phyloP scores from a whole-genome alignment of 2,888 invertebrate genomes.

The Hetaerina titia region DNA sequence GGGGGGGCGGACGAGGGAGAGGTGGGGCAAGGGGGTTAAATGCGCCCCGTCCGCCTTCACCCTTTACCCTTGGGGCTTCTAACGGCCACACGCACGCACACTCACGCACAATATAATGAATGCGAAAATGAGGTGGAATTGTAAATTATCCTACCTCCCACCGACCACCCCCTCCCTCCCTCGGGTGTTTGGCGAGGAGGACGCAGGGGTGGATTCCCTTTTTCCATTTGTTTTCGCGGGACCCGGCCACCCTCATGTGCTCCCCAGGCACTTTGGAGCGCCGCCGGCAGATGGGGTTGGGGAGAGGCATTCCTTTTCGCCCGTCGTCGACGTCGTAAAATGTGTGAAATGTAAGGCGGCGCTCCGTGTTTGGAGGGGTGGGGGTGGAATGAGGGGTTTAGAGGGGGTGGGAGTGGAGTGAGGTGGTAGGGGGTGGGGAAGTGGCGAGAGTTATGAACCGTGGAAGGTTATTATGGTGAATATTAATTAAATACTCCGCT shows the following conservation, averaged over 20 bases:
- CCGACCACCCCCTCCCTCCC: not conserved
- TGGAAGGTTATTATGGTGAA: no score
- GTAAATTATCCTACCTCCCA: not conserved
- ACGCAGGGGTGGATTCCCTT: not conserved
- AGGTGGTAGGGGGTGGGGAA: no score
- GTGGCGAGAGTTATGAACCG: no score
- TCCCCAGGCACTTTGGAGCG: not conserved
- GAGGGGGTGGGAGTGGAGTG: no score
- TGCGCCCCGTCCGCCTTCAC: not conserved
- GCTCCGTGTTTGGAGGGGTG: no score
- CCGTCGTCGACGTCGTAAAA: no score
- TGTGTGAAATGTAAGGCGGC: no score
- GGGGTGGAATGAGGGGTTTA: no score
- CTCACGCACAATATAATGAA: not conserved
- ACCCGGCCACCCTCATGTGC: not conserved
- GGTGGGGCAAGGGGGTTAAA: not conserved
- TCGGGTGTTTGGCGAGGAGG: not conserved
- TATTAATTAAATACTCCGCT: no score
- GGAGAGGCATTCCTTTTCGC: no score
- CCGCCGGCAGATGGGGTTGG: not conserved
- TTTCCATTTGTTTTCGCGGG: not conserved
- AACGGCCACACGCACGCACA: not conserved
- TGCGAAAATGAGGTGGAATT: not conserved
- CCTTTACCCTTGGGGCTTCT: not conserved
- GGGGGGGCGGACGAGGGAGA: no score